phyloP scores from a whole-genome alignment of 2,888 invertebrate species.

The Ornithoptera priamus region DNA sequence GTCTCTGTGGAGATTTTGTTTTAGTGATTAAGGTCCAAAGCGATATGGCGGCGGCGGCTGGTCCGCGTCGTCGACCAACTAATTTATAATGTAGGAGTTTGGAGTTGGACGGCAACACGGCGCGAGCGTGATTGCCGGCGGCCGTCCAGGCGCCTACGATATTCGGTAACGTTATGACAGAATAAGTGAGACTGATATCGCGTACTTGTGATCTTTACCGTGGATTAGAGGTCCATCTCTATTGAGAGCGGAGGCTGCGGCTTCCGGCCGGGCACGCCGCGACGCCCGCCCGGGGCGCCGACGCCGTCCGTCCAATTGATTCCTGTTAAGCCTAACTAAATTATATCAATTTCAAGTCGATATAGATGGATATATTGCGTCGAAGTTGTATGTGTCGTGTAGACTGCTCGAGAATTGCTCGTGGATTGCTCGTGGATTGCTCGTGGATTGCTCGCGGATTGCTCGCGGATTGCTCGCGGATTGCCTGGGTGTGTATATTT shows the following conservation, averaged over 20 bases:
- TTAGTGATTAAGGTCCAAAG: conserved; percentile 50
- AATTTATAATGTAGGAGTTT: conserved; percentile 58
- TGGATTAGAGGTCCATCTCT: conserved; percentile 46
- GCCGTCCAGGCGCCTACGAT: conserved; percentile 50
- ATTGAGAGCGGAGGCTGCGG: conserved; percentile 35
- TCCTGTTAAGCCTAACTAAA: conserved; percentile 63
- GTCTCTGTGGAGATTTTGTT: conserved; percentile 57
- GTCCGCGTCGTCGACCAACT: conserved; percentile 55
- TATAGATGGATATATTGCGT: conserved; percentile 73
- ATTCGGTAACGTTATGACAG: conserved; percentile 75
- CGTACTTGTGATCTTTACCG: conserved; percentile 64
- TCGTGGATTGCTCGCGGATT: conserved; percentile 49
- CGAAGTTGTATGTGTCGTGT: conserved; percentile 70
- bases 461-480: conserved; percentile 49
- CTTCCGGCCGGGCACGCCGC: conserved; percentile 31
- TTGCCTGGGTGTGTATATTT: conserved; percentile 72
- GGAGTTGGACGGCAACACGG: conserved; percentile 29
- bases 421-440: conserved; percentile 53
- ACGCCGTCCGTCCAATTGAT: conserved; percentile 56
- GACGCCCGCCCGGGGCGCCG: background rate
- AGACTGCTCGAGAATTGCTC: conserved; percentile 55
- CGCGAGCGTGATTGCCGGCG: conserved; percentile 37
- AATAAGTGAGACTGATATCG: conserved; percentile 79
- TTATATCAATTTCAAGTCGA: conserved; percentile 74
- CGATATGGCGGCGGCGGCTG: conserved; percentile 58